Evolutionary conservation across 1,140 invertebrate species (phyloP), one percentile per base, ranked within the genome.

Genomic region (Dendroctonus valens): DNA sequence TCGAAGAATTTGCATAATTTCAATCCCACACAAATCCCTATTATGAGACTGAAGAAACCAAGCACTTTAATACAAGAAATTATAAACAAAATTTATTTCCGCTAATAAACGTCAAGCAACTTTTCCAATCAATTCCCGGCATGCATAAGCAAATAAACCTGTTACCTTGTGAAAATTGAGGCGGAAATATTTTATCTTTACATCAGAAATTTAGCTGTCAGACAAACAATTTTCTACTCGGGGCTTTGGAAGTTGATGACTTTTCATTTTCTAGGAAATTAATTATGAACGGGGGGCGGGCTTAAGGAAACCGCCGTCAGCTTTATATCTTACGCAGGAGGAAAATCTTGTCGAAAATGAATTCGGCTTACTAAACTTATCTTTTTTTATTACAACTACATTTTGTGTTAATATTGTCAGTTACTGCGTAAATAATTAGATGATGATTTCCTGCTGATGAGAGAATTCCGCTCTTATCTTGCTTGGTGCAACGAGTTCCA

Each of bases 191-290:
- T 48, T 48, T 14, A 48, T 48, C 46, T 48, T 48, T 48, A 48
- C 14, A 11, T 48, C 46, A 48, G 46, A 48, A 48, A 48, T 48
- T 48, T 48, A 48, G 46, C 46, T 48, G 46, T 48, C 46, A 48
- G 46, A 48, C 46, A 48, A 48, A 48, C 46, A 48, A 48, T 48
- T 48, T 48, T 48, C 46, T 48, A 48, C 46, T 48, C 46, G 46
- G 14, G 46, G 46, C 46, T 14, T 14, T 48, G 46, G 46, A 48
- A 48, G 46, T 48, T 48, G 46, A 48, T 48, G 46, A 48, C 46
- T 48, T 48, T 48, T 48, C 46, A 48, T 48, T 48, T 48, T 48
- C 46, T 48, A 48, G 46, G 46, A 48, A 48, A 48, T 48, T 48
- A 48, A 48, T 48, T 48, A 48, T 48, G 46, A 48, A 46, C 7